phyloP scores from a whole-genome alignment of 2,113 vertebrate genomes.

The Elachura formosa region DNA sequence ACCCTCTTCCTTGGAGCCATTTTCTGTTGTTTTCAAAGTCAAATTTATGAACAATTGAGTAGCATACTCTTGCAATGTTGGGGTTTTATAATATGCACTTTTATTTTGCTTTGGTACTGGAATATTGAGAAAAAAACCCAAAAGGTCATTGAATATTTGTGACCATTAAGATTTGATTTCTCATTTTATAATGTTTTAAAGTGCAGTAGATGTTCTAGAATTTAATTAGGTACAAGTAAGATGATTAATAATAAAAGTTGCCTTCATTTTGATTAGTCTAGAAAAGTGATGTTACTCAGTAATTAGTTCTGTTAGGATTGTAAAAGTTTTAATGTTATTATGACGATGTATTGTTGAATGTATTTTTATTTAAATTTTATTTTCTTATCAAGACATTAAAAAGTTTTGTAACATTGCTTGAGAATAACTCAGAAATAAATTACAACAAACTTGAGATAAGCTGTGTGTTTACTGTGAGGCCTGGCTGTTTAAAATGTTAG shows the following conservation, averaged over 20 bases:
- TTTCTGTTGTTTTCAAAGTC: slow-evolving; percentile 27
- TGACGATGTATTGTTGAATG: slow-evolving; percentile 69
- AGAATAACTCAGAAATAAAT: slow-evolving; percentile 74
- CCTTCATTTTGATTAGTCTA: slow-evolving; percentile 66
- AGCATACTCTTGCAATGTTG: neutral
- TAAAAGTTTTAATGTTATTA: slow-evolving; percentile 70
- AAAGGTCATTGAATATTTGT: neutral
- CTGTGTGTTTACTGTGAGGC: neutral
- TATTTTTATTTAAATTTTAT: slow-evolving; percentile 85
- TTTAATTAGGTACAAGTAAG: slow-evolving; percentile 50
- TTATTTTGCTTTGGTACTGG: slow-evolving; percentile 60
- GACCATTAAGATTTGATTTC: slow-evolving; percentile 15
- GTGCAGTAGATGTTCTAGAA: slow-evolving; percentile 51
- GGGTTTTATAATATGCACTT: slow-evolving; percentile 51
- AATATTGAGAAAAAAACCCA: slow-evolving; percentile 9
- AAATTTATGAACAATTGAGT: neutral
- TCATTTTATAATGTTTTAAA: slow-evolving; percentile 57
- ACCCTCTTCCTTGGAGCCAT: slow-evolving; percentile 26
- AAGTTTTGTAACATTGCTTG: slow-evolving; percentile 73
- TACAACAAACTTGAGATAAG: slow-evolving; percentile 1
- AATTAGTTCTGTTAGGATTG: slow-evolving; percentile 64
- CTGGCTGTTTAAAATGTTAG: neutral
- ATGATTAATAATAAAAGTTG: slow-evolving; percentile 40
- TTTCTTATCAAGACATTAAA: slow-evolving; percentile 77
- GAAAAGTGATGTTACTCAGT: slow-evolving; percentile 52